Conservation (phyloP, 2,797 vertebrate genomes). For the Nannoperca obscura region DNA sequence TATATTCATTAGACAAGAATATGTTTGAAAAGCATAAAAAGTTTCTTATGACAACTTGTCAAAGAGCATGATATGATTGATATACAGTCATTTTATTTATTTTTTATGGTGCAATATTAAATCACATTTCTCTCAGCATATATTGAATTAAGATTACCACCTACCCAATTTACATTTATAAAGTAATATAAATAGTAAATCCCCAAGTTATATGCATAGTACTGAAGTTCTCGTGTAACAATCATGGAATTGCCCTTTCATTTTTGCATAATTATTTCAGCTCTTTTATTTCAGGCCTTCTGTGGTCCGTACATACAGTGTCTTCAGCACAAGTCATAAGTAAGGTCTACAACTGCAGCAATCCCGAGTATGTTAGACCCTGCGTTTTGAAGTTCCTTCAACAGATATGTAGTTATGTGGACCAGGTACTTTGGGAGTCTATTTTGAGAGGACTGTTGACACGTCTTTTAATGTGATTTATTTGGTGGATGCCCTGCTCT, state of each 20-base stretch:
- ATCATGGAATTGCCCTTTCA: not conserved
- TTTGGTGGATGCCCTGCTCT: slow-evolving; percentile 70
- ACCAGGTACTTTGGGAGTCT: slow-evolving; percentile 78
- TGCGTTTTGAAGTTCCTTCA: slow-evolving; percentile 74
- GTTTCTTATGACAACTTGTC: not conserved
- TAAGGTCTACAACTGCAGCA: slow-evolving; percentile 41
- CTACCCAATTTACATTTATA: not conserved
- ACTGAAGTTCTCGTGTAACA: not conserved
- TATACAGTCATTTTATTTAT: not conserved
- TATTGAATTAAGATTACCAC: not conserved
- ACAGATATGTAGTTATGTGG: slow-evolving; percentile 69
- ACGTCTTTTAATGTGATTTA: slow-evolving; percentile 83
- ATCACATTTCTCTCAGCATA: not conserved
- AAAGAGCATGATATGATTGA: not conserved
- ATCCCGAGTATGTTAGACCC: slow-evolving; percentile 53
- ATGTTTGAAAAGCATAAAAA: not conserved
- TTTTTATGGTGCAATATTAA: not conserved
- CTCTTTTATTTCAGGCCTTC: slow-evolving; percentile 8
- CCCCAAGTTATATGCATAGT: not conserved
- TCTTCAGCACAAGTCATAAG: slow-evolving; percentile 12
- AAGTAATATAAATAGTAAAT: not conserved
- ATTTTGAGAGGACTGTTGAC: slow-evolving; percentile 82
- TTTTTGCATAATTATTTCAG: slow-evolving; percentile 3
- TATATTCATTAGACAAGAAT: not conserved
- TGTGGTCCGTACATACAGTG: not conserved